Base-by-base conservation (phyloP, 2,888 invertebrate genomes). In the Mylabris sibirica region DNA sequence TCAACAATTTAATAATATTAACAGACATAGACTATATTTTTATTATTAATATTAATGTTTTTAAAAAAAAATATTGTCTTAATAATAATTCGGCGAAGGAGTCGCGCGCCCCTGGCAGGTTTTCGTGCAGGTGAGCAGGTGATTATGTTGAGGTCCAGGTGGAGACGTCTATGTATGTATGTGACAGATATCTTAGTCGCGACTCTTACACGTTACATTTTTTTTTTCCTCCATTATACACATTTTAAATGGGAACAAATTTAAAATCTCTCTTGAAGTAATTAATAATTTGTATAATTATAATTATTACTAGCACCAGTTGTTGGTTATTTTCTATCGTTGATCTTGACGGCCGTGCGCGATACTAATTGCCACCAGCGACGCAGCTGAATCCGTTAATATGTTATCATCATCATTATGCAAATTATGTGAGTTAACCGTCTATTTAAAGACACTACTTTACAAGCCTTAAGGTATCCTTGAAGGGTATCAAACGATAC, bases 401-500 rank as follows among this genome's bases (percentile, higher is more conserved):
- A 81, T 78, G 82, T 82, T 82, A 83, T 83, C 82, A 82, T 81
- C 80, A 80, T 81, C 82, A 83, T 84, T 84, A 84, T 84, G 84
- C 79, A 83, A 84, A 83, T 83, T 79, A 74, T 74, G 65, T 63
- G 70, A 67, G 70, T 73, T 75, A 78, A 74, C 75, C 76, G 74
- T 74, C 74, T 65, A 30, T 57, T 63, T 62, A 44, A 64, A 65
- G 66, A 60, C 64, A 71, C 68, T 63, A 73, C 75, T 69, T 75
- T 76, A 77, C 73, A 74, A 74, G 72, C 76, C 76, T 73, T 73
- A 74, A 65, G 71, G 72, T 74, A 75, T 73, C 71, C 73, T 71
- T 70, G 17, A 60, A 53, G 38, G 49, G 49, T 49, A 22, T 17
- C 49, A 17, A 20, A 20, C 49, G 17, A 17, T 49, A 9, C 20